phyloP scores from a whole-genome alignment of 2,113 vertebrate genomes.

The Cottus gobio region DNA sequence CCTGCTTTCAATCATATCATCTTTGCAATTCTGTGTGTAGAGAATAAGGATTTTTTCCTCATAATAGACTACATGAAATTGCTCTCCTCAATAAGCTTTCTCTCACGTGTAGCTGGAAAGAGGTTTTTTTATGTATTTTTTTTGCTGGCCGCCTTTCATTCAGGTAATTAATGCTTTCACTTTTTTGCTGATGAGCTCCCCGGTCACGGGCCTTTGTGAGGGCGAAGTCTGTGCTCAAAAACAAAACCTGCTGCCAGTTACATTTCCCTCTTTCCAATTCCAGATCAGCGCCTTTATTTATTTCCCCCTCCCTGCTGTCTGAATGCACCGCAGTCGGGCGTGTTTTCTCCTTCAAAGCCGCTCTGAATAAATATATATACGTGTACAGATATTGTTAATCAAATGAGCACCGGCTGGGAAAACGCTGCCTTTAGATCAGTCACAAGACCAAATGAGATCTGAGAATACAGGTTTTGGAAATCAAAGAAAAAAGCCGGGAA shows the following conservation, averaged over 20 bases:
- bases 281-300: conserved; percentile 16
- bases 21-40: conserved; percentile 13
- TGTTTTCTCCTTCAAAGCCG: conserved; percentile 28
- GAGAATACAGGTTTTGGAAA: conserved; percentile 1
- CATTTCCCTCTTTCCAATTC: conserved; percentile 45
- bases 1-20: conserved; percentile 50
- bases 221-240: conserved; percentile 22
- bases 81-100: conserved; percentile 28
- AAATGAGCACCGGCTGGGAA: conserved; percentile 37
- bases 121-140: background rate
- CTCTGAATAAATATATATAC: conserved; percentile 19
- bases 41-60: conserved; percentile 45
- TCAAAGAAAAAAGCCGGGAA: no score
- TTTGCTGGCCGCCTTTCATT: conserved; percentile 60
- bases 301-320: conserved; percentile 13
- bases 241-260: conserved; percentile 55
- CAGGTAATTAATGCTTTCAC: conserved; percentile 71
- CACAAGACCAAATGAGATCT: conserved; percentile 2
- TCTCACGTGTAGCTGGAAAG: conserved; percentile 20
- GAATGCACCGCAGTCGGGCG: conserved; percentile 6
- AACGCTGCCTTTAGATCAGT: conserved; percentile 16
- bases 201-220: conserved; percentile 48
- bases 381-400: conserved; percentile 19
- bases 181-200: conserved; percentile 56
- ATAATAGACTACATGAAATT: conserved; percentile 40